These are phyloP conservation scores for Linyphia triangularis DNA, from an alignment of 2,888 invertebrate species.

Conservation along the genomic window DNA sequence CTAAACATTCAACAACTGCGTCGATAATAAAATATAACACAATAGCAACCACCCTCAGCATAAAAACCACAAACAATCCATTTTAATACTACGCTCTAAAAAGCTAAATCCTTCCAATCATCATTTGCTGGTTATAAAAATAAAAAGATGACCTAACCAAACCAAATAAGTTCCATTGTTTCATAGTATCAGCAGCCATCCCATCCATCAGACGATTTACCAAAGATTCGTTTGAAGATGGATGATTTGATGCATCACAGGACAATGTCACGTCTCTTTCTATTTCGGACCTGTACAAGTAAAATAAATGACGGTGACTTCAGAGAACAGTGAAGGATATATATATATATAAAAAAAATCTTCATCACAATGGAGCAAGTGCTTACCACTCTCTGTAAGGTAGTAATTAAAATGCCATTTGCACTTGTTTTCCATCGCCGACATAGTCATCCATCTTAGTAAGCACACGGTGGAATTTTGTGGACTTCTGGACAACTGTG, in stretches of 20 bases:
- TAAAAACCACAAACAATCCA: too few species aligned
- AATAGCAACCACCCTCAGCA: too few species aligned
- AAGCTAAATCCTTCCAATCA: too few species aligned
- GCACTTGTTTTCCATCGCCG: constrained; percentile 67
- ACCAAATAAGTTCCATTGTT: neutral
- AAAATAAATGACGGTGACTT: constrained; percentile 34
- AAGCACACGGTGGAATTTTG: constrained; percentile 10
- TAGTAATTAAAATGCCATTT: constrained; percentile 74
- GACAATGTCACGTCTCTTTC: constrained; percentile 51
- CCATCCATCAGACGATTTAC: constrained; percentile 47
- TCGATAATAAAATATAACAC: too few species aligned
- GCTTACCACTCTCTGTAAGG: constrained; percentile 58
- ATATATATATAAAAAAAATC: constrained; percentile 9
- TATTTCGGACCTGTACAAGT: constrained; percentile 36
- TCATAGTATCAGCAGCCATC: neutral
- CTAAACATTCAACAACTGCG: too few species aligned
- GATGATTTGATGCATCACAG: neutral
- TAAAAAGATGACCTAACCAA: constrained; percentile 18
- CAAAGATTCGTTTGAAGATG: constrained; percentile 5
- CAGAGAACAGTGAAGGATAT: neutral
- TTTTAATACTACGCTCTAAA: too few species aligned
- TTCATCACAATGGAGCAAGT: constrained; percentile 27
- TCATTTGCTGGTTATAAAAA: constrained; percentile 6
- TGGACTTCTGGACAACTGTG: constrained; percentile 16
- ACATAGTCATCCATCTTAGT: constrained; percentile 65